Evolutionary conservation across 2,113 vertebrate species (phyloP), one percentile per base, ranked within the genome.

Genomic region (Ranitomeya imitator): DNA sequence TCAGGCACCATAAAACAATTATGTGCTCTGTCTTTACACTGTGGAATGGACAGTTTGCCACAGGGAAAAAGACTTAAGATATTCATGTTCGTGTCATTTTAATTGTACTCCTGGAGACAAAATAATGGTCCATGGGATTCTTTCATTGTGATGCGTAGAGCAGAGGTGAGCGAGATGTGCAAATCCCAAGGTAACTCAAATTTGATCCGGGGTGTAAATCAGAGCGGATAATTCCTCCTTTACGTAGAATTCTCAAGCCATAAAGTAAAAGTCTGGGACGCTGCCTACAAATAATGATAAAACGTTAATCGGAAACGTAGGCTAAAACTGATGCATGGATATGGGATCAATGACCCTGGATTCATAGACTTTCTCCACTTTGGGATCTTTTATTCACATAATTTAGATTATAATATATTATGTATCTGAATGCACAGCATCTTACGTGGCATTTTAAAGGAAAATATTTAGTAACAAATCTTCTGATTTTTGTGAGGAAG

Each of bases 1-100:
- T 90, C 84, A 76, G 83, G 65, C 79, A 93, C 90, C 82, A 89
- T 89, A 93, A 92, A 77, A 88, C 87, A 91, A 88, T 91, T 90
- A 92, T 0, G 4, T 79, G 82, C 91, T 80, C 86, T 83, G 69
- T 82, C 45, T 86, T 61, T 89, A 88, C 55, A 21, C 26, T 51
- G 54, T 13, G 83, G 87, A 79, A 93, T 80, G 80, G 76, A 87
- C 76, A 83, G 87, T 86, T 90, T 85, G 61, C 90, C 90, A 84
- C 7, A 10, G 87, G 90, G 89, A 91, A 89, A 90, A 87, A 90
- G 57, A 86, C 65, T 69, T 89, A 69, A 85, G 83, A 51, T 81
- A 88, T 87, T 89, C 1, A 7, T 85, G 89, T 63, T 37, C 88
- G 84, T 76, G 89, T 31, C 6, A 84, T 91, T 88, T 79, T 21